Base-by-base conservation (phyloP, 2,888 invertebrate genomes). In the Thysanoteuthis rhombus region DNA sequence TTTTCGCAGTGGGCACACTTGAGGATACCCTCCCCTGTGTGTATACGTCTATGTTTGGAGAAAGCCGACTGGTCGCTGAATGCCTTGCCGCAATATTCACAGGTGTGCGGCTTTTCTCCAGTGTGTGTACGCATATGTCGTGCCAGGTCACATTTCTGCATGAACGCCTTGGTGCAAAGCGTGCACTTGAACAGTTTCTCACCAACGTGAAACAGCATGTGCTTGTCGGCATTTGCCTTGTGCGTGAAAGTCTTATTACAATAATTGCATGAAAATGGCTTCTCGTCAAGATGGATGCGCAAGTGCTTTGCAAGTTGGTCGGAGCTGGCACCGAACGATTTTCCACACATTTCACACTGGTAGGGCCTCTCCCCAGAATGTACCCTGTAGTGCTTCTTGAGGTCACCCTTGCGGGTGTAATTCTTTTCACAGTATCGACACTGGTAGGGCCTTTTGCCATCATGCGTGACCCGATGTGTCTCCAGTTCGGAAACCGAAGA, bases 381-480 rank as follows among this genome's bases (percentile, higher is more conserved):
- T 10, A 92, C 92, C 28, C 92, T 42, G 19, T 45, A 45, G 36
- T 92, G 92, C 45, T 92, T 92, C 32, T 92, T 92, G 3, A 92
- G 40, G 92, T 92, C 92, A n/a, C 92, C 92, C 45, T 92, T 92
- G 92, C 92, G 92, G 5, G 45, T 92, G 42, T 92, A 92, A 42
- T 92, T 92, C 45, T 92, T 92, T 45, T 92, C 92, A 42, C 92
- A 92, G 45, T 92, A 92, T 22, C 92, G 92, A 92, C 92, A 92
- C 40, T 92, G 92, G 45, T 92, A 92, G 92, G 92, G 92, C 36
- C 92, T 92, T 42, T 92, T 92, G 39, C 92, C 45, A 32, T 92
- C 92, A 12, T 92, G 92, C 22, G 92, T 92, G 40, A 92, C 32
- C 40, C 92, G 42, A 45, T 92, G 92, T 10, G 92, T 38, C n/a